Conservation (phyloP, 1,140 invertebrate species). For the Trichonephila clavata region DNA sequence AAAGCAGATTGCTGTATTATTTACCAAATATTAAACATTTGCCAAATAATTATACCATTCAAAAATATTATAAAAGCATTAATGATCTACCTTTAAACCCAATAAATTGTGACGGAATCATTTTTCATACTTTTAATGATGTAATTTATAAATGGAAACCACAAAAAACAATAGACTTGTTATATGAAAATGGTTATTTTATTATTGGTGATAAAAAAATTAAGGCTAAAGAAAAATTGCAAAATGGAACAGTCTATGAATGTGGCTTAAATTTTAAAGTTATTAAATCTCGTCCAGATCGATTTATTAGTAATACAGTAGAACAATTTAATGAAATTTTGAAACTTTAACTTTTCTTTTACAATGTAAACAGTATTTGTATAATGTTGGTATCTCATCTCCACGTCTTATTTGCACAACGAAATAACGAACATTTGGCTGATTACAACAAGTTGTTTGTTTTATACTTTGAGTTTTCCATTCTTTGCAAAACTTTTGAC, state of each 20-base stretch:
- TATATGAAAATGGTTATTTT: slow-evolving; percentile 51
- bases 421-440: slow-evolving; percentile 14
- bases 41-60: slow-evolving; percentile 19
- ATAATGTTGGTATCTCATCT: slow-evolving; percentile 26
- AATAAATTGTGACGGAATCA: not conserved
- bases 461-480: slow-evolving; percentile 16
- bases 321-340: not conserved
- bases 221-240: not conserved
- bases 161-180: slow-evolving; percentile 24
- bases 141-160: slow-evolving; percentile 30
- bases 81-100: not conserved
- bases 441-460: not conserved
- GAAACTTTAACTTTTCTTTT: slow-evolving; percentile 13
- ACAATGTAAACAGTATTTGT: slow-evolving; percentile 1
- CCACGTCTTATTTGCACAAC: not conserved
- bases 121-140: slow-evolving; percentile 27
- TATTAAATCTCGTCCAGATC: slow-evolving; percentile 30
- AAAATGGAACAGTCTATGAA: slow-evolving; percentile 35
- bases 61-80: slow-evolving; percentile 36
- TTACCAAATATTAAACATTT: slow-evolving; percentile 24
- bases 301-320: slow-evolving; percentile 35
- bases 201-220: slow-evolving; percentile 18
- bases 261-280: slow-evolving; percentile 42
- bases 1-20: not conserved
- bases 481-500: not conserved